Evolutionary conservation across 1,140 invertebrate genomes (phyloP), one percentile per base, ranked within the genome.

Genomic region (Pseudachorutes palmiensis): DNA sequence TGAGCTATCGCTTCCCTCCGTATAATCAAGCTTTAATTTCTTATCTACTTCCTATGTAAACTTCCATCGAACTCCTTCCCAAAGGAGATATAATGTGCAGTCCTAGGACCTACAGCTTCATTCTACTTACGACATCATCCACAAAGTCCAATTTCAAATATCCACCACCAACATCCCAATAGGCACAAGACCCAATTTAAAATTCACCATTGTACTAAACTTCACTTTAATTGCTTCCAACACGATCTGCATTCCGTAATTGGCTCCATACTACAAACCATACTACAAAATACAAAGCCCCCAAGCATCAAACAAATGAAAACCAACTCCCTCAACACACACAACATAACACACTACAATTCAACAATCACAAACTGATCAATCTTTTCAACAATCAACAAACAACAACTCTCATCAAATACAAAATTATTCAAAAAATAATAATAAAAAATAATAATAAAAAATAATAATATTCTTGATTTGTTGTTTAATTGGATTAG

Each of bases 11-110:
- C 68, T 72, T 72, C 66, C 65, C 32, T 61, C 29, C 5, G 28
- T 29, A 31, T 69, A 73, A 49, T 69, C 64, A 64, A 62, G 61
- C 72, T 69, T 73, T 73, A 73, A 73, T 73, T 73, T 73, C 69
- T 67, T 70, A 70, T 61, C 64, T 68, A 68, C 62, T 69, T 64
- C 66, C 64, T 65, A 70, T 70, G 72, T 60, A 70, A 73, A 73
- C 66, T 67, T 68, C 70, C 68, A 73, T 73, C 72, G 72, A 67
- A 69, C 63, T 49, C 26, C 55, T 61, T 73, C 72, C 72, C 72
- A 67, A 36, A 67, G 72, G 72, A 70, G 66, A 68, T 72, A 66
- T 72, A 70, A 72, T 22, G 3, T 14, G 12, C 51, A 9, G 51
- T 5, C 29, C 45, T 45, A 64, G 22, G 26, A 49, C 26, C 62